Evolutionary conservation across 1,140 invertebrate species (phyloP), one percentile per base, ranked within the genome.

Genomic region (Brachystomella parvula): DNA sequence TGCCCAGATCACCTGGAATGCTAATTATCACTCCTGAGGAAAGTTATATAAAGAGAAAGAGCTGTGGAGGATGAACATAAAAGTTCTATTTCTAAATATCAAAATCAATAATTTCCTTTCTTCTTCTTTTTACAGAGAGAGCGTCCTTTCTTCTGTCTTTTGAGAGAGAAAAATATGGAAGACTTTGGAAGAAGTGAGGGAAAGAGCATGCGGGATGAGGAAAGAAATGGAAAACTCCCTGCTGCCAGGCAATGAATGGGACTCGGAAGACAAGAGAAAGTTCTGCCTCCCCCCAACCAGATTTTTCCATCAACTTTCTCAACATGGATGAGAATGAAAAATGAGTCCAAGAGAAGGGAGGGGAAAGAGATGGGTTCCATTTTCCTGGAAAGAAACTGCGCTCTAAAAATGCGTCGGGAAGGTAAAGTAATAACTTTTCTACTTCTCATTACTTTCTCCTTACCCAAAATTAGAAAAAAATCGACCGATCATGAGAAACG

Each of bases 391-490:
- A 60, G 29, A 32, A 35, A n/a, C 3, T 60, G 58, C 58, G 58
- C 58, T 60, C 9, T 29, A 60, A 60, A 60, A 60, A 60, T 60
- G 58, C 58, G 58, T 29, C 6, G 35, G 19, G 21, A 57, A 60
- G 58, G 58, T 60, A 32, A 60, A 29, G 31, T 32, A 15, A n/a
- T n/a, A n/a, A n/a, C n/a, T n/a, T n/a, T n/a, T n/a, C n/a, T n/a
- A n/a, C n/a, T n/a, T n/a, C n/a, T n/a, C n/a, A n/a, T n/a, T n/a
- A n/a, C n/a, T n/a, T n/a, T n/a, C n/a, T n/a, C n/a, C n/a, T n/a
- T n/a, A n/a, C n/a, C n/a, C n/a, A n/a, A n/a, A n/a, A n/a, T n/a
- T n/a, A n/a, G n/a, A n/a, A n/a, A n/a, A n/a, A n/a, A n/a, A n/a
- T n/a, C n/a, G n/a, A n/a, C n/a, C n/a, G n/a, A n/a, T n/a, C n/a